A percentile compares a stretch with the other conserved stretches of the same genome.
Evolutionary conservation across 1,140 invertebrate genomes (phyloP).

Genomic region (Eueides isabella): DNA sequence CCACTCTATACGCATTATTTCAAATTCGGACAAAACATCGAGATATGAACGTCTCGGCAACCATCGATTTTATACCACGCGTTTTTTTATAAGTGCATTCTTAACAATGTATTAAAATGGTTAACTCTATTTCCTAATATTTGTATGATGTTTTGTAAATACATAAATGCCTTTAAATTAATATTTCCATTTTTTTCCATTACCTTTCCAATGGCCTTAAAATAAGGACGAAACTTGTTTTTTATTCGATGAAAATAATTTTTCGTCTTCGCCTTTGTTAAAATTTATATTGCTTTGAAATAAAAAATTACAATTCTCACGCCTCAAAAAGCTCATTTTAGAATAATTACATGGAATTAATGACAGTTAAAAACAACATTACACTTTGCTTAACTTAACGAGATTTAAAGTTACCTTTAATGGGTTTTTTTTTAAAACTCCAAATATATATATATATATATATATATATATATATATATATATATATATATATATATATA

Average conservation of each 20-base stretch:
- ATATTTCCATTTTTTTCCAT: too few species aligned
- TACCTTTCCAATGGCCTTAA: constrained; percentile 1
- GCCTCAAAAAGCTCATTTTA: background rate
- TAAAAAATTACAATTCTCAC: constrained; percentile 18
- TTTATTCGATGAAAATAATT: constrained; percentile 35
- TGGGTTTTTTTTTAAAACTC: background rate
- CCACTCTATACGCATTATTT: too few species aligned
- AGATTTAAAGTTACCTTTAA: background rate
- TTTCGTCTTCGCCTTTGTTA: constrained; percentile 27
- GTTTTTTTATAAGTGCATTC: too few species aligned
- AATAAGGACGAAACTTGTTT: constrained; percentile 30
- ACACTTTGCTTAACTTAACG: background rate
- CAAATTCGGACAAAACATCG: too few species aligned
- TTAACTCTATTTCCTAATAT: background rate
- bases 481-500: too few species aligned
- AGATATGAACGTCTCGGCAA: too few species aligned
- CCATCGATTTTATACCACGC: too few species aligned
- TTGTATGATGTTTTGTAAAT: background rate
- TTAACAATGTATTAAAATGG: too few species aligned
- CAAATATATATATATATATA: too few species aligned
- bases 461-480: too few species aligned
- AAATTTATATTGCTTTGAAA: constrained; percentile 40
- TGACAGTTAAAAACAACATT: background rate
- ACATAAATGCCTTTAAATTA: too few species aligned
- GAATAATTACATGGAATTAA: background rate